Evolutionary conservation across 2,888 invertebrate species (phyloP).

Genomic region (Drosophila antonietae): DNA sequence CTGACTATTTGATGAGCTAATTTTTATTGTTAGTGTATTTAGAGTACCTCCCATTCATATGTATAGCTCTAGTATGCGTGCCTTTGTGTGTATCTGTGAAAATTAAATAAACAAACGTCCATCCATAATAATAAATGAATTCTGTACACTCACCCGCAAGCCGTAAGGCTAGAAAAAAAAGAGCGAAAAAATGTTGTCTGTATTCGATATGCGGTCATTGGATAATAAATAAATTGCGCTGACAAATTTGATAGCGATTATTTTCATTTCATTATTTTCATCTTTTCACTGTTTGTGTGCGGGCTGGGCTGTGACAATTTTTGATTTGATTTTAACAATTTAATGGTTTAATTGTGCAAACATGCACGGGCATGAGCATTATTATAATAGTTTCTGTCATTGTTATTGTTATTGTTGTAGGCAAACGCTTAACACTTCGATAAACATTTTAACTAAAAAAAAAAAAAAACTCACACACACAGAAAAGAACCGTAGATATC

Average conservation of each 20-base stretch:
- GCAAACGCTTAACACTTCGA: slow-evolving; percentile 64
- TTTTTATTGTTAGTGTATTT: slow-evolving; percentile 10
- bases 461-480: neutral
- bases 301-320: slow-evolving; percentile 42
- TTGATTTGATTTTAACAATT: slow-evolving; percentile 79
- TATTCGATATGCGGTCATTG: slow-evolving; percentile 36
- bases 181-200: slow-evolving; percentile 8
- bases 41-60: slow-evolving; percentile 27
- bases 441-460: slow-evolving; percentile 24
- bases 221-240: slow-evolving; percentile 46
- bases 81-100: slow-evolving; percentile 5
- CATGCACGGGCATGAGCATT: slow-evolving; percentile 13
- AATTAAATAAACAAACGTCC: slow-evolving; percentile 24
- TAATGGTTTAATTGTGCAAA: slow-evolving; percentile 72
- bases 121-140: slow-evolving; percentile 19
- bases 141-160: slow-evolving; percentile 1
- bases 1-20: neutral
- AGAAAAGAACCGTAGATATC: slow-evolving; percentile 2
- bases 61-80: slow-evolving; percentile 9
- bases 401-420: slow-evolving; percentile 7
- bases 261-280: slow-evolving; percentile 33
- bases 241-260: slow-evolving; percentile 39
- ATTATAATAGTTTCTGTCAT: slow-evolving; percentile 17
- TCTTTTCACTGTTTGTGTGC: slow-evolving; percentile 16
- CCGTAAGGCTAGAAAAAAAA: neutral